Evolutionary conservation across 2,113 vertebrate genomes (phyloP), one percentile per base, ranked within the genome.

Genomic region (Phainopepla nitens): DNA sequence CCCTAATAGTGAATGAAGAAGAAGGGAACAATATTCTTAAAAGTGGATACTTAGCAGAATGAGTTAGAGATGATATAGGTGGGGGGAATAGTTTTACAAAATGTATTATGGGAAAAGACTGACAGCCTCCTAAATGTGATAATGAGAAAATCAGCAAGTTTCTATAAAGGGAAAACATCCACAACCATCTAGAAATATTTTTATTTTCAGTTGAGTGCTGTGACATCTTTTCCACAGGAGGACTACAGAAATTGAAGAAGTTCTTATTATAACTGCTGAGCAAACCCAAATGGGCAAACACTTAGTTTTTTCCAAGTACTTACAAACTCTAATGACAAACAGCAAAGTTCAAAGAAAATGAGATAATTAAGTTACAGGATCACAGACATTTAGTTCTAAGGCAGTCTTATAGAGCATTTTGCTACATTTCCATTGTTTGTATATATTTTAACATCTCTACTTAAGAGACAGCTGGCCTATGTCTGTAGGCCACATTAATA

Each of bases 191-290:
- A 73, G 88, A 86, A 88, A 88, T 66, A 66, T 65, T 72, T 88
- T 82, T 90, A 45, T 90, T 88, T 92, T 89, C 45, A 60, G 72
- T 54, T 66, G 47, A 83, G 35, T 58, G 42, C 39, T 86, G 58
- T 73, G 71, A 75, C 71, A 89, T 76, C 24, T 94, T 92, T 96
- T 95, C 86, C 89, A 93, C 42, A 83, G 89, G 77, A 96, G 82
- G 47, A 89, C 39, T 56, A 36, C 20, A 68, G 82, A 86, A 66
- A 83, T 70, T 83, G 35, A 73, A 82, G 82, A 97, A 83, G 75
- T 73, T 93, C 75, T 94, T 90, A 61, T 86, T 93, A 81, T 83
- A 95, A 62, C 42, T 77, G 45, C 89, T 64, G 71, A 72, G 36
- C 60, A 93, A 84, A 75, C 45, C 61, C 57, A 87, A 95, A 75